Evolutionary conservation across 2,888 invertebrate genomes (phyloP).

Genomic region (Candidula unifasciata): DNA sequence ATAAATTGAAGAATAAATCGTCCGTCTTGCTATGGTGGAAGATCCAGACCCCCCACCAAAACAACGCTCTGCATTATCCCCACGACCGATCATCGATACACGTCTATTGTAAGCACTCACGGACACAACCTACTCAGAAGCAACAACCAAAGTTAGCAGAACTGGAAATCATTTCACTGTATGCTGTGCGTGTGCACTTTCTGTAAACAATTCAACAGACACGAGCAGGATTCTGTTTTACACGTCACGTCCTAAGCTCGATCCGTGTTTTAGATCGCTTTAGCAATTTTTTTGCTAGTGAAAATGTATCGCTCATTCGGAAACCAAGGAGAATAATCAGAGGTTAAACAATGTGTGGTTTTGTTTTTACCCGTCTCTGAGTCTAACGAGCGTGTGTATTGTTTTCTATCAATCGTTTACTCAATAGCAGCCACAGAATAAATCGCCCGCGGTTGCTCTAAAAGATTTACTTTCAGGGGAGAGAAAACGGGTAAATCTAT

Average conservation of each 20-base stretch:
- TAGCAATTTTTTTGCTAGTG: neutral
- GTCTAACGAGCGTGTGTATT: neutral
- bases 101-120: neutral
- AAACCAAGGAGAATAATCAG: neutral
- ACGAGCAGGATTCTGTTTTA: no score
- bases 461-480: neutral
- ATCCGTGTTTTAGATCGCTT: constrained; percentile 2
- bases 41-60: neutral
- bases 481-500: constrained; percentile 6
- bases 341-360: neutral
- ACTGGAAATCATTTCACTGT: neutral
- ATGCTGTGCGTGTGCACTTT: neutral
- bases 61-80: neutral
- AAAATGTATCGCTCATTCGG: constrained; percentile 24
- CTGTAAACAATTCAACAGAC: neutral
- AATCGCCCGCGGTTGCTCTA: constrained; percentile 20
- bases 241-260: neutral
- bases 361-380: neutral
- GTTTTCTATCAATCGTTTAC: constrained; percentile 20
- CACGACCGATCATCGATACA: neutral
- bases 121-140: neutral
- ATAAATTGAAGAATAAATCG: no score
- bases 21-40: neutral
- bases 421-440: constrained; percentile 8
- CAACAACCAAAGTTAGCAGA: neutral